Evolutionary conservation across 2,113 vertebrate genomes (phyloP), one percentile per base, ranked within the genome.

Genomic region (Lanius ludovicianus): DNA sequence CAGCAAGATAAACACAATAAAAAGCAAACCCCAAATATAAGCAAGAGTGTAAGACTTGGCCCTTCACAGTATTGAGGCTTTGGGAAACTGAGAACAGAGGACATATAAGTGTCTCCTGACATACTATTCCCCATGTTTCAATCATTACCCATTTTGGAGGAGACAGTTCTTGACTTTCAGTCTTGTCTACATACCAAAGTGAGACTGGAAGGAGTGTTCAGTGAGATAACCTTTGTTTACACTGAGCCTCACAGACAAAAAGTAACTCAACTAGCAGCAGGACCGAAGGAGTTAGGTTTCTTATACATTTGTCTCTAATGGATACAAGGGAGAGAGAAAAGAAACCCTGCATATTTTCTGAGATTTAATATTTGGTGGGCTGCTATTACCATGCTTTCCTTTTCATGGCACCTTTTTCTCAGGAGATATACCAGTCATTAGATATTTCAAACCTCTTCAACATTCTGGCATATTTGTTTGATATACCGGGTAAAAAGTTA

Each of bases 81-180:
- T 77, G 59, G 22, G 63, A 86, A 86, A 28, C 31, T 47, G 69
- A 85, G 41, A 62, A 22, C 37, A 65, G 31, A 64, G 56, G 39
- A 52, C 3, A 33, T n/a, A n/a, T 78, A 42, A 33, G 13, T 70
- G 23, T 37, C 22, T 68, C 73, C 23, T 81, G 49, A 39, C 39
- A 49, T 1, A 3, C 7, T 41, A 20, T 50, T 27, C 14, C 23
- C 10, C 0, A 0, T 27, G 13, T 83, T 62, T 75, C 0, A 0
- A 9, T 64, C 49, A 80, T 80, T 76, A 20, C 14, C 41, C 14
- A 57, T 15, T 27, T 73, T 56, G 27, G n/a, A 78, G 60, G 19
- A 89, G n/a, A 57, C 28, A 50, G 13, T 37, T 65, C 65, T 75
- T 74, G 9, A 47, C 62, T 85, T 46, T 37, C 30, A 63, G 8